These are phyloP conservation scores for Palythoa grandis DNA, from an alignment of 92 coral and sea anemone species.

Conservation along the genomic window DNA sequence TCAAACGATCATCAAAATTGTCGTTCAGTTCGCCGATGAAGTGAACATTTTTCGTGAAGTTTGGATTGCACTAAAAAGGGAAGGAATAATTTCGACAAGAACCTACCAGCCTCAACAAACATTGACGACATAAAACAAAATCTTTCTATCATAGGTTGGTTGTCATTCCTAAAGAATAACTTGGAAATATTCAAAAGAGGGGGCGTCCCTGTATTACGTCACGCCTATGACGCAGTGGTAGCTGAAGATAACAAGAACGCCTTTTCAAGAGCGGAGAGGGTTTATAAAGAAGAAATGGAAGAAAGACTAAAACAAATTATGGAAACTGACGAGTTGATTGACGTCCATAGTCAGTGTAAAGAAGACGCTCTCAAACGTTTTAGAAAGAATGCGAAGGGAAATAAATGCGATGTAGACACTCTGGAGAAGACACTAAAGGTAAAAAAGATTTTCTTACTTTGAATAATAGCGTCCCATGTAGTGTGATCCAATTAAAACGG, in stretches of 20 bases:
- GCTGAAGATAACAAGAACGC: neutral
- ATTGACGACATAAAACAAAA: neutral
- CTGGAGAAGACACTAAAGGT: neutral
- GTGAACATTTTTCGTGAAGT: too few relatives aligned
- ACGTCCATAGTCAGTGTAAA: neutral
- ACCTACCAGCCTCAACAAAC: neutral
- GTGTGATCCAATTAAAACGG: neutral
- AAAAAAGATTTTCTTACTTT: neutral
- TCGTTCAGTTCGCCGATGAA: too few relatives aligned
- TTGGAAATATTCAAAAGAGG: neutral
- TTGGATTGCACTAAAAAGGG: too few relatives aligned
- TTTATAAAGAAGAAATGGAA: constrained; percentile 6
- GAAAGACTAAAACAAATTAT: neutral
- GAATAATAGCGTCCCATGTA: too few relatives aligned
- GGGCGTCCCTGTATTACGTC: constrained; percentile 20
- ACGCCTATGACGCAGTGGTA: constrained; percentile 2
- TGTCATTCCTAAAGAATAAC: constrained; percentile 9
- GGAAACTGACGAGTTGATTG: neutral
- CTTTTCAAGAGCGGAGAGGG: neutral
- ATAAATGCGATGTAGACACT: neutral
- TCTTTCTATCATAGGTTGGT: neutral
- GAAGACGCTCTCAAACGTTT: neutral
- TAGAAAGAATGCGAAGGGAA: constrained; percentile 12
- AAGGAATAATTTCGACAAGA: too few relatives aligned
- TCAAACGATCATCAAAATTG: too few relatives aligned